Evolutionary conservation across 2,113 vertebrate genomes (phyloP).

Genomic region (Apistogramma diplotaenia): DNA sequence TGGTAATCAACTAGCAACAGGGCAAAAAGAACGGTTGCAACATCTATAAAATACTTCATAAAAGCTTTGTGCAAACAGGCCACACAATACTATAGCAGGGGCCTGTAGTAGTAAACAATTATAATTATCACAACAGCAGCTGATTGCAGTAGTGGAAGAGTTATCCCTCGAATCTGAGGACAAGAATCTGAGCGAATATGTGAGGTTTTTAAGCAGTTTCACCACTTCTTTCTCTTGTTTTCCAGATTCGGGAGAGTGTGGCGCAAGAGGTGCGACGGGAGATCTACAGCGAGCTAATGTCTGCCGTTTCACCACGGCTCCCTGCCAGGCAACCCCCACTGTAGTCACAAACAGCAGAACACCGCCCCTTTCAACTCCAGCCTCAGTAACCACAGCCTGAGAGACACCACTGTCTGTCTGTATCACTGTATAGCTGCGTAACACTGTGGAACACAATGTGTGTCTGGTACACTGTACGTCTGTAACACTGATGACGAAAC

Average conservation of each 20-base stretch:
- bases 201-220: background rate
- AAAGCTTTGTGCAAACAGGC: background rate
- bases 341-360: conserved; percentile 34
- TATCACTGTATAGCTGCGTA: conserved; percentile 55
- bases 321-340: conserved; percentile 26
- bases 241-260: conserved; percentile 90
- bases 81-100: background rate
- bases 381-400: conserved; percentile 20
- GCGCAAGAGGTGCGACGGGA: conserved; percentile 90
- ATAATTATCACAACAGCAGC: background rate
- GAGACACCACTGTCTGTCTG: conserved; percentile 53
- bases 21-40: background rate
- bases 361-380: background rate
- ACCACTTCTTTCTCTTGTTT: background rate
- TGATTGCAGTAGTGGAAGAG: background rate
- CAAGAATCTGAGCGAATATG: background rate
- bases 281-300: conserved; percentile 89
- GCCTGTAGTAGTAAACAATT: background rate
- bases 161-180: background rate
- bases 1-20: background rate
- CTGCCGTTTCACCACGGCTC: conserved; percentile 80
- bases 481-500: conserved; percentile 52
- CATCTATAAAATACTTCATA: background rate
- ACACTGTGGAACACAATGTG: conserved; percentile 46
- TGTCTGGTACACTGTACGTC: conserved; percentile 64